These are phyloP conservation scores for Pollimyrus isidori DNA, from an alignment of 2,113 vertebrate species.

Conservation along the genomic window DNA sequence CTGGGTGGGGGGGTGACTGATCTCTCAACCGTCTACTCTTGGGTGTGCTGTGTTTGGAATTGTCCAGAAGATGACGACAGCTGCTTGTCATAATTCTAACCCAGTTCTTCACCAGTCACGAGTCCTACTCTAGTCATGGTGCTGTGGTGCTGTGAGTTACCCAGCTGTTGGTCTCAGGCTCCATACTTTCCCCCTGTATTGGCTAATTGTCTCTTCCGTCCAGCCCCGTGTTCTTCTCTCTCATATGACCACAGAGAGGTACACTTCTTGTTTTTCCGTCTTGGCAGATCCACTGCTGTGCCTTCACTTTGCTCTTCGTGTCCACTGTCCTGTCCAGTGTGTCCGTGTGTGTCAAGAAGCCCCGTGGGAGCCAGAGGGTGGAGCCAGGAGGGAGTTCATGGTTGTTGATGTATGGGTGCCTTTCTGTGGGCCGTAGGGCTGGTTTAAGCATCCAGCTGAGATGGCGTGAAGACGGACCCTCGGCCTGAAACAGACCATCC, in stretches of 20 bases:
- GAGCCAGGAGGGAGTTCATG: not conserved
- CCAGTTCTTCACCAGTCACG: not conserved
- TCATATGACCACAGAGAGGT: not conserved
- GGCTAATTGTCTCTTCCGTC: not conserved
- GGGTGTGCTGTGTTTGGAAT: slow-evolving; percentile 58
- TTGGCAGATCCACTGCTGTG: not conserved
- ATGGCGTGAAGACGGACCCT: not conserved
- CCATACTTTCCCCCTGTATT: not conserved
- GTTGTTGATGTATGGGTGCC: not conserved
- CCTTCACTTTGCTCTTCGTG: not conserved
- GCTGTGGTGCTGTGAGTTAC: not conserved
- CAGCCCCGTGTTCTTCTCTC: not conserved
- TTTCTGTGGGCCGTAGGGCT: not conserved
- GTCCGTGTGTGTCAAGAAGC: not conserved
- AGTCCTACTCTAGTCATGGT: not conserved
- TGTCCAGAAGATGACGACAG: slow-evolving; percentile 41
- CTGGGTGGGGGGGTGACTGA: slow-evolving; percentile 42
- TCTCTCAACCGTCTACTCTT: slow-evolving; percentile 51
- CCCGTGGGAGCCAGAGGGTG: not conserved
- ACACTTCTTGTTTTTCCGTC: not conserved
- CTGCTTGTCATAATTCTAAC: not conserved
- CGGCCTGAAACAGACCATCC: not conserved
- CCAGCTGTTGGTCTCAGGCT: not conserved
- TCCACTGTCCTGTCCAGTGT: not conserved
- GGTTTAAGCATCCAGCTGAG: not conserved